phyloP scores from a whole-genome alignment of 2,888 invertebrate genomes.

The Dugesia japonica region DNA sequence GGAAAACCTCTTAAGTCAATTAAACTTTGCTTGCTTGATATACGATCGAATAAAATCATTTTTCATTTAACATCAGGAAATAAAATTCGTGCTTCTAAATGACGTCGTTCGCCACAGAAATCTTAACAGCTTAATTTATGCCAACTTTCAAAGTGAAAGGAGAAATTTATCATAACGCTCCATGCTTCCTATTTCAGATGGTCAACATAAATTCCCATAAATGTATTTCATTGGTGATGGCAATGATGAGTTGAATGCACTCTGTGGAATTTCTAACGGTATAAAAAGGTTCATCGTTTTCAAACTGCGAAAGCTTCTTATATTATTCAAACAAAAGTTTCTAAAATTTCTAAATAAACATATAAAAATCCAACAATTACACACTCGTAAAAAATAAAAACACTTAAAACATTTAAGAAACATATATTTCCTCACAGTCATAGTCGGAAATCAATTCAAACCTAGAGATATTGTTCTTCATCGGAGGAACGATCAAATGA shows the following conservation, averaged over 20 bases:
- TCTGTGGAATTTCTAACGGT: slow-evolving; percentile 6
- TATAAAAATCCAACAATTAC: no score
- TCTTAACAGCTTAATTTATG: not conserved
- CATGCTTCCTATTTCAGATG: slow-evolving; percentile 37
- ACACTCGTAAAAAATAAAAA: no score
- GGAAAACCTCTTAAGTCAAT: not conserved
- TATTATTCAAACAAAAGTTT: no score
- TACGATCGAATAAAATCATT: not conserved
- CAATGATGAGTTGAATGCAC: not conserved
- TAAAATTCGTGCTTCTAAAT: slow-evolving; percentile 28
- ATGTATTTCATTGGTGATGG: slow-evolving; percentile 40
- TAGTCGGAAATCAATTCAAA: no score
- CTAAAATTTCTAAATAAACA: no score
- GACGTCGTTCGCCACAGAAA: slow-evolving; percentile 11
- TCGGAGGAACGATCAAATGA: no score
- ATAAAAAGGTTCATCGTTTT: not conserved
- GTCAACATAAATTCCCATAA: slow-evolving; percentile 39
- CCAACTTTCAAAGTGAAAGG: slow-evolving; percentile 38
- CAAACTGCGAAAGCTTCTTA: not conserved
- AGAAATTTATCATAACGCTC: slow-evolving; percentile 39
- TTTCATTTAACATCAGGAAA: slow-evolving; percentile 7
- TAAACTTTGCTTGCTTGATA: not conserved
- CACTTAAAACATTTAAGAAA: no score
- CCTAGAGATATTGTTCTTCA: no score
- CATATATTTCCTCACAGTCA: no score